Percentiles rank a stretch among this genome's conserved stretches.
These are phyloP conservation scores for Istiophorus platypterus DNA, from an alignment of 2,113 vertebrate species.

Conservation along the genomic window DNA sequence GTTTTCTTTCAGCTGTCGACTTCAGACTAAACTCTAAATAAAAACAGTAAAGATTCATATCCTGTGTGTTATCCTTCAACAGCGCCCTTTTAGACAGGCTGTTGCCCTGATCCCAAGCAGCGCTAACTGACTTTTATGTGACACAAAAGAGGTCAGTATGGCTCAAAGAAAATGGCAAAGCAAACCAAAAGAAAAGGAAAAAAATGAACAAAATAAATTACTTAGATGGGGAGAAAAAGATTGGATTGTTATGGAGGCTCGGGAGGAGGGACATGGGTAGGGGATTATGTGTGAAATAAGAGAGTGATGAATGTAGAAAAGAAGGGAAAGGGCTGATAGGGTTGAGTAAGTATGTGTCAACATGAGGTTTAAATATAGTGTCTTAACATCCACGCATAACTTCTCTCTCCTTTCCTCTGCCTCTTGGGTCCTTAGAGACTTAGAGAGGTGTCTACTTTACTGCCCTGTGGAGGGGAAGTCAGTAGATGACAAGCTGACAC, in stretches of 20 bases:
- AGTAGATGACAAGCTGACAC: conserved; percentile 8
- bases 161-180: background rate
- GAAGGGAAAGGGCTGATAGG: conserved; percentile 19
- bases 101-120: conserved; percentile 17
- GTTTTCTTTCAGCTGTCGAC: conserved; percentile 15
- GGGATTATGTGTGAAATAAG: background rate
- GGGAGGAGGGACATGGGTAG: background rate
- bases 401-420: conserved; percentile 5
- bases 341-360: conserved; percentile 38
- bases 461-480: background rate
- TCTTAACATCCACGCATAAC: background rate
- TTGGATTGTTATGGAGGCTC: background rate
- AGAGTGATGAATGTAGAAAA: conserved; percentile 10
- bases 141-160: background rate
- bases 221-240: background rate
- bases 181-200: background rate
- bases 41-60: conserved; percentile 7
- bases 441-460: conserved; percentile 35
- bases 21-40: conserved; percentile 2
- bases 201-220: background rate
- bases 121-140: background rate
- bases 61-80: conserved; percentile 2
- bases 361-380: conserved; percentile 15
- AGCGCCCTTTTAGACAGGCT: background rate
- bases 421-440: conserved; percentile 19